A percentile compares a stretch with the other conserved stretches of the same genome.
Conservation (phyloP, 2,113 vertebrate genomes). For the Acrocephalus kingi region DNA sequence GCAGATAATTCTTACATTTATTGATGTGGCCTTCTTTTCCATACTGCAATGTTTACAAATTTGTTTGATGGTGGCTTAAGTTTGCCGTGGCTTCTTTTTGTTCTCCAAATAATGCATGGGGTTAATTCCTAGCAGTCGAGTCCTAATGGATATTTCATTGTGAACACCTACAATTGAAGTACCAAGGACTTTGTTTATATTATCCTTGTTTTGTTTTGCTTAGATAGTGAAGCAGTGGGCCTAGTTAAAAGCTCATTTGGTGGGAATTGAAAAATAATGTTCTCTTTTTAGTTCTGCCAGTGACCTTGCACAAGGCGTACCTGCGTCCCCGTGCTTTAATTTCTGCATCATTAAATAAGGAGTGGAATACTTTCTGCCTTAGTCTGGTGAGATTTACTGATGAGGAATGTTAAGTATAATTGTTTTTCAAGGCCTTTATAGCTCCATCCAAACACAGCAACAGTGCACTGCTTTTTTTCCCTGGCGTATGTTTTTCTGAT, state of each 20-base stretch:
- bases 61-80: background rate
- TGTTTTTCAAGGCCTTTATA: constrained; percentile 23
- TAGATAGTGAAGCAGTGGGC: background rate
- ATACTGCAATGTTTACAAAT: background rate
- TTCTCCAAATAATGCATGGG: background rate
- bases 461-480: background rate
- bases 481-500: background rate
- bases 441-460: background rate
- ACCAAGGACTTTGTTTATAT: background rate
- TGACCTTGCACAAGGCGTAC: constrained; percentile 16
- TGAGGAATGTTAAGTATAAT: background rate
- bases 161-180: background rate
- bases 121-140: background rate
- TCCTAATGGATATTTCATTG: background rate
- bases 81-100: background rate
- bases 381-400: constrained; percentile 11
- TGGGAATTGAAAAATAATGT: background rate
- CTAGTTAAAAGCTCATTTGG: background rate
- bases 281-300: background rate
- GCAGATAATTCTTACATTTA: background rate
- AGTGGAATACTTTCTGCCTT: background rate
- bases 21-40: background rate
- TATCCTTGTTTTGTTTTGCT: background rate
- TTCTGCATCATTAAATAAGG: constrained; percentile 42
- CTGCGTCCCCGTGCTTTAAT: background rate